A percentile compares a stretch with the other conserved stretches of the same genome.
These are phyloP conservation scores for Drosophila ercepeae DNA, from an alignment of 1,140 invertebrate species.

Conservation along the genomic window DNA sequence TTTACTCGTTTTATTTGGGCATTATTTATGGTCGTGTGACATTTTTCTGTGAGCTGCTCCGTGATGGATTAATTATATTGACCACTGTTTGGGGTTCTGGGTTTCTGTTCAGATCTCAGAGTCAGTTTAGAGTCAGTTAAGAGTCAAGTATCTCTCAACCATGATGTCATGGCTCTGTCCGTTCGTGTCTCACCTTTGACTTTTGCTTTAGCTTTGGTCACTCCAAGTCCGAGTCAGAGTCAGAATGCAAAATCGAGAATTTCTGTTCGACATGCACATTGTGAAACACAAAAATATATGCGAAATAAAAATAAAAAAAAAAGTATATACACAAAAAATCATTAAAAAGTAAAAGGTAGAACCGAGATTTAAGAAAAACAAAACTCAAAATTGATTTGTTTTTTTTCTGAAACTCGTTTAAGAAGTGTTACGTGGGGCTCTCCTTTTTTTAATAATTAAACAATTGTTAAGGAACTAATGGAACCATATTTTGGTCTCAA, in stretches of 20 bases:
- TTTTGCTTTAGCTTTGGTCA: conserved; percentile 50
- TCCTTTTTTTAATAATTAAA: too few species aligned
- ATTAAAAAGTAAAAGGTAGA: conserved; percentile 55
- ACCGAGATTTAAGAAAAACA: conserved; percentile 15
- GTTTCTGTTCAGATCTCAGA: conserved; percentile 26
- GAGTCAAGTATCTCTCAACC: conserved; percentile 40
- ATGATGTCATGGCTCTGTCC: conserved; percentile 71
- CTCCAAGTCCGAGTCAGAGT: conserved; percentile 45
- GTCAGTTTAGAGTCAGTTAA: too few species aligned
- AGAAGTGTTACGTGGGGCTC: too few species aligned
- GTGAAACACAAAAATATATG: conserved; percentile 35
- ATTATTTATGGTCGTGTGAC: conserved; percentile 55
- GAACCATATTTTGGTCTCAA: conserved; percentile 1
- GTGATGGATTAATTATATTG: conserved; percentile 57
- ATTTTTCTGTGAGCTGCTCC: conserved; percentile 40
- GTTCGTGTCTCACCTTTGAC: conserved; percentile 50
- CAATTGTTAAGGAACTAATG: too few species aligned
- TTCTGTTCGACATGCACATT: conserved; percentile 47
- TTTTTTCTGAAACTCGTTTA: conserved; percentile 13
- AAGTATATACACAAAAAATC: conserved; percentile 23
- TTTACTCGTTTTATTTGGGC: not conserved
- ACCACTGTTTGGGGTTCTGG: conserved; percentile 3
- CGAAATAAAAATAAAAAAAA: conserved; percentile 12
- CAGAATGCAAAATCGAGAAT: conserved; percentile 62
- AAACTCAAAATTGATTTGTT: conserved; percentile 17